Base-by-base conservation (phyloP, 2,797 vertebrate genomes). In the Sebastes diploproa region DNA sequence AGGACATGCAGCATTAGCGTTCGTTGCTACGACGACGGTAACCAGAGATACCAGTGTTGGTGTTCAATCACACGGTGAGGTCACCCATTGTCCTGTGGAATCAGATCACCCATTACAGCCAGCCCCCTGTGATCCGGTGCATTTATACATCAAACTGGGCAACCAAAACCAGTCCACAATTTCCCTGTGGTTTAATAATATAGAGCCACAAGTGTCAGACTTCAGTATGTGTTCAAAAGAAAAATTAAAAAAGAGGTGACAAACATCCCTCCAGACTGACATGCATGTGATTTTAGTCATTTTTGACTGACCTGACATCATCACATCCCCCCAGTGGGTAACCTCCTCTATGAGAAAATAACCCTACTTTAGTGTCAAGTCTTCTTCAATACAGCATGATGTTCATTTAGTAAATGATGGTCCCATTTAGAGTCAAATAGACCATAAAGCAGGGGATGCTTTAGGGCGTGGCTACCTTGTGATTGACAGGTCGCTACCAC, bases 11-110 rank as follows among this genome's bases (percentile, higher is more conserved):
- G 89, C 83, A 85, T 93, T 92, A 88, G 83, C 58, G 20, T 87
- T 78, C 11, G 92, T 91, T 91, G 86, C 93, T 86, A 81, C 54
- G 89, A 87, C 86, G 60, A 93, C 85, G 8, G 91, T 91, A 91
- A 94, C 93, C 86, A 88, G 90, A 94, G 92, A 92, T 83, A 91
- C 82, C 23, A 6, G 62, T 61, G 29, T 75, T 78, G 75, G 73
- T 81, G 84, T 86, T 89, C 87, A 90, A 68, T 91, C 83, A 66
- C 87, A 91, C 27, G 22, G 81, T 87, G 92, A 93, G 89, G 90
- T 93, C 85, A 91, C 75, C 75, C 73, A 71, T 88, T 89, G 82
- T 88, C 84, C 86, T 69, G 62, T 50, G 75, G 81, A 93, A 87
- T 86, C 89, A 91, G 88, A 91, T 92, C 84, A 74, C 36, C 81